Percentiles rank a stretch among this genome's conserved stretches.
These are phyloP conservation scores for Phyllotis vaccarum DNA, from an alignment of 2,797 vertebrate species.

Conservation along the genomic window DNA sequence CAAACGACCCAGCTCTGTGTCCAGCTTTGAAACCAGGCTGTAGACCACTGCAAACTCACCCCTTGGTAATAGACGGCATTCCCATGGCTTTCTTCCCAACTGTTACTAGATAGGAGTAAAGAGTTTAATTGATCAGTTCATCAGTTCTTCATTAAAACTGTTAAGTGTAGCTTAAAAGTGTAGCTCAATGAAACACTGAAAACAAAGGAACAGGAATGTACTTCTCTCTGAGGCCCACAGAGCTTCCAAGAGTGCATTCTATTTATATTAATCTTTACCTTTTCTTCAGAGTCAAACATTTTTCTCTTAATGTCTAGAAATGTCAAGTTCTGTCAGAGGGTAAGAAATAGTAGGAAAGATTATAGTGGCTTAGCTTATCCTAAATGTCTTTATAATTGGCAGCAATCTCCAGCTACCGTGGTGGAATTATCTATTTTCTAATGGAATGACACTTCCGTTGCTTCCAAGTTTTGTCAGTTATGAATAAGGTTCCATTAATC, in stretches of 20 bases:
- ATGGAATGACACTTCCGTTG: background rate
- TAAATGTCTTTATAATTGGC: background rate
- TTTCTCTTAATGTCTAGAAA: background rate
- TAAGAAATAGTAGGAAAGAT: background rate
- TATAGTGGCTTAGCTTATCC: background rate
- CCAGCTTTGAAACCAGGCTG: background rate
- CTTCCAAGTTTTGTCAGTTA: background rate
- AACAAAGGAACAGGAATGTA: background rate
- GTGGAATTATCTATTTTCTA: background rate
- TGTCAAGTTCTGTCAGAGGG: no score
- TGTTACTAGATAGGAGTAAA: background rate
- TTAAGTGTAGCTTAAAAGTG: no score
- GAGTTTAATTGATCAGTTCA: background rate
- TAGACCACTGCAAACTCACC: background rate
- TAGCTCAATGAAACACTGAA: background rate
- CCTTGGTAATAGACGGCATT: background rate
- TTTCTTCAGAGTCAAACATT: background rate
- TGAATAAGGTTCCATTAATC: background rate
- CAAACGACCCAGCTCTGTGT: background rate
- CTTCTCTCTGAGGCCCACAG: background rate
- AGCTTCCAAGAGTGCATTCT: background rate
- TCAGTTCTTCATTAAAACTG: slow-evolving; percentile 2
- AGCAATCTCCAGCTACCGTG: background rate
- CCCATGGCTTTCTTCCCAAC: background rate
- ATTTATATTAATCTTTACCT: slow-evolving; percentile 1